Evolutionary conservation across 2,797 vertebrate genomes (phyloP), one percentile per base, ranked within the genome.

Genomic region (Cyclura pinguis): DNA sequence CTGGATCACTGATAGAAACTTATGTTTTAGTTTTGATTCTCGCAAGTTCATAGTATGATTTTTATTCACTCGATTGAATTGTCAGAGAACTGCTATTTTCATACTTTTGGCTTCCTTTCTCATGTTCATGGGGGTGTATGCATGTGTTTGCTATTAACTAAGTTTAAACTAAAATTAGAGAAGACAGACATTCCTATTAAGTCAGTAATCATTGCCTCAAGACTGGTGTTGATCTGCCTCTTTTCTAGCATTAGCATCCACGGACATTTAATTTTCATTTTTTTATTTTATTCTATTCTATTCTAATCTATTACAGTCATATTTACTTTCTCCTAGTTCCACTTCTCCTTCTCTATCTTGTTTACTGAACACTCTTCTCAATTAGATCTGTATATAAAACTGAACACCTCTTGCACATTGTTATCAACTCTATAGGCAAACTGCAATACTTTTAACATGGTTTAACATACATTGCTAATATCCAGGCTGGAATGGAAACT

Each of bases 121-220:
- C 80, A 83, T 93, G n/a, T 50, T 78, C 91, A 38, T 62, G 67
- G 73, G 2, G 38, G 24, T 32, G 1, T 74, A 22, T 67, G 22
- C 20, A 24, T 27, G 0, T 74, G 10, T 93, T 86, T 64, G 8
- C 88, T 93, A 92, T 90, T 93, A 84, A 92, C 87, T 91, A 69
- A 88, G 83, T 95, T 94, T 90, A 93, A 94, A 92, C 86, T 92
- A 92, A 87, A 77, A 89, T 80, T 85, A 91, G 89, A 92, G 89
- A 86, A 93, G 73, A 74, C 89, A 55, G 89, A 93, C 90, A 92
- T 42, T 24, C 42, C 22, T 32, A 87, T 69, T 84, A 89, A 72
- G 82, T 73, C 80, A 38, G 82, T 88, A 9, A 85, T 55, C 12
- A 67, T 89, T 90, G 47, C 35, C 90, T 85, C 89, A 91, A 94